Evolutionary conservation across 2,797 vertebrate species (phyloP).

Genomic region (Crax fasciolata): DNA sequence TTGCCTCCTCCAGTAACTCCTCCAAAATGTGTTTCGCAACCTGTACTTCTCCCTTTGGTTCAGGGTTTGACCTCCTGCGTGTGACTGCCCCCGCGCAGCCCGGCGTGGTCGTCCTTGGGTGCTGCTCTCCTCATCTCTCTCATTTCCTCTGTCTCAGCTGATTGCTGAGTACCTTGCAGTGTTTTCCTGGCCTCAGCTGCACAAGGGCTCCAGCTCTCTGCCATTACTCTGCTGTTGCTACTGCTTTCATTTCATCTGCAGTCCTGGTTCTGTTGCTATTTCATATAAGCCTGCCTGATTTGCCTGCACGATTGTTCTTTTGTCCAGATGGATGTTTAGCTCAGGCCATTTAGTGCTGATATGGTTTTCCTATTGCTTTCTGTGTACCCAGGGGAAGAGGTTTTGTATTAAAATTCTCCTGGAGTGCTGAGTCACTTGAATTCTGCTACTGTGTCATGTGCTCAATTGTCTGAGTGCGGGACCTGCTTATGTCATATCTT

Average conservation of each 20-base stretch:
- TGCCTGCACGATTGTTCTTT: conserved; percentile 60
- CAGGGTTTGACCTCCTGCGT: background rate
- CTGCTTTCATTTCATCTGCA: conserved; percentile 39
- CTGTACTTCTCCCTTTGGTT: background rate
- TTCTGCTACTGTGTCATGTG: conserved; percentile 67
- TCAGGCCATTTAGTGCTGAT: conserved; percentile 70
- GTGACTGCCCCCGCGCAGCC: background rate
- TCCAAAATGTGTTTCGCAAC: background rate
- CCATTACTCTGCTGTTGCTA: conserved; percentile 6
- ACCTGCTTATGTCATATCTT: conserved; percentile 66
- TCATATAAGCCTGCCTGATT: conserved; percentile 60
- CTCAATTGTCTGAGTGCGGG: background rate
- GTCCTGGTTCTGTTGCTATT: conserved; percentile 23
- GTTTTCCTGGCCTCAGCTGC: background rate
- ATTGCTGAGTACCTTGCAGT: background rate
- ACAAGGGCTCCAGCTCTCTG: background rate
- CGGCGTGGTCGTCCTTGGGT: accelerated
- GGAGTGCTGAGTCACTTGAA: conserved; percentile 76
- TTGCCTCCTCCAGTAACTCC: background rate
- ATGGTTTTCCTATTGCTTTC: conserved; percentile 70
- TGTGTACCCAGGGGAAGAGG: conserved; percentile 41
- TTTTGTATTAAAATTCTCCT: conserved; percentile 67
- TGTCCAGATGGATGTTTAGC: conserved; percentile 69
- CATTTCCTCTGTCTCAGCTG: background rate
- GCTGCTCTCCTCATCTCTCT: background rate